phyloP scores from a whole-genome alignment of 1,140 invertebrate species.

The Portunus trituberculatus region DNA sequence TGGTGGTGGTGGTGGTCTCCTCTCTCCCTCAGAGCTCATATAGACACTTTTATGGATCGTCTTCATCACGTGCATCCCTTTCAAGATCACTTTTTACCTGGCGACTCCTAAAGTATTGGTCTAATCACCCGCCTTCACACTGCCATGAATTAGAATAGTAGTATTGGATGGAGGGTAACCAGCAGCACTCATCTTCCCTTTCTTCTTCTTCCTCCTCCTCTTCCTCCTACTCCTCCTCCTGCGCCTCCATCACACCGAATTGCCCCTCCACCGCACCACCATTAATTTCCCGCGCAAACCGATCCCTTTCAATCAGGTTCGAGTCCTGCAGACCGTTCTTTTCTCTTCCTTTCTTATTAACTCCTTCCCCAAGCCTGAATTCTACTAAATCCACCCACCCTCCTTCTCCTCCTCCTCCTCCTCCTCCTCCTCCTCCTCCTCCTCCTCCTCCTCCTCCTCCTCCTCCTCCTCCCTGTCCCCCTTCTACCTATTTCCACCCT shows the following conservation, averaged over 20 bases:
- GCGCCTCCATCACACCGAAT: background rate
- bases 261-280: background rate
- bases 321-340: conserved; percentile 34
- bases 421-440: background rate
- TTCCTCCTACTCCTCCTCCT: background rate
- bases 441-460: background rate
- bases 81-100: too few species aligned
- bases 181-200: background rate
- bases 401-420: background rate
- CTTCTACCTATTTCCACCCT: background rate
- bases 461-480: background rate
- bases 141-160: too few species aligned
- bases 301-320: conserved; percentile 28
- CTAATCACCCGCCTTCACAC: too few species aligned
- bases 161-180: background rate
- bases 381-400: background rate
- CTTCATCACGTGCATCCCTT: too few species aligned
- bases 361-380: background rate
- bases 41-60: too few species aligned
- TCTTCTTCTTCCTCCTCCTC: background rate
- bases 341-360: conserved; percentile 42
- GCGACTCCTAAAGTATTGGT: too few species aligned
- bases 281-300: conserved; percentile 27
- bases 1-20: too few species aligned
- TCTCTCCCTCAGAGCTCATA: too few species aligned